Conservation (phyloP, 2,113 vertebrate species). For the Proterorhinus semilunaris region DNA sequence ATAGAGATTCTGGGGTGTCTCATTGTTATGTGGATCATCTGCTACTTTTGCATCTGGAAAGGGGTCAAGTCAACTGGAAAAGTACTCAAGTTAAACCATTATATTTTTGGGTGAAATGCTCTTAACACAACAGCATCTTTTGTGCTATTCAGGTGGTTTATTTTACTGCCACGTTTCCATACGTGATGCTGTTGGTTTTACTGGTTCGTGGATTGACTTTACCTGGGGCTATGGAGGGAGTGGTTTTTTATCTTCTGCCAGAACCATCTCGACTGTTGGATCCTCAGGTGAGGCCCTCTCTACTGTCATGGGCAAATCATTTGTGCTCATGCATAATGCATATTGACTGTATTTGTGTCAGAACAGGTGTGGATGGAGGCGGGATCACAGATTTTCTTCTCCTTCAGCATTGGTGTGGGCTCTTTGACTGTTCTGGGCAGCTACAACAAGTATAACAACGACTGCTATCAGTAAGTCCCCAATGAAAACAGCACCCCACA, state of each 20-base stretch:
- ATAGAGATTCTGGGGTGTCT: constrained; percentile 89
- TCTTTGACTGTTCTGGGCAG: constrained; percentile 62
- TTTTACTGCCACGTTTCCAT: constrained; percentile 79
- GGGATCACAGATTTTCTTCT: constrained; percentile 74
- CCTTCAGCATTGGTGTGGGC: constrained; percentile 70
- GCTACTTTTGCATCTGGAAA: constrained; percentile 97
- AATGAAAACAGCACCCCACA: too few species aligned
- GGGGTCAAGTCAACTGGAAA: constrained; percentile 93
- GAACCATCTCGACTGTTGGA: constrained; percentile 65
- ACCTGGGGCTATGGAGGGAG: constrained; percentile 73
- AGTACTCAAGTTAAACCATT: constrained; percentile 71
- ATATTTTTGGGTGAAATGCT: background rate
- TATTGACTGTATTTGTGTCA: background rate
- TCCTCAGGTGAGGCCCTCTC: constrained; percentile 59
- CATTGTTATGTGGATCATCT: constrained; percentile 84
- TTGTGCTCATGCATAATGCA: background rate
- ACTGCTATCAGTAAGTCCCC: constrained; percentile 73
- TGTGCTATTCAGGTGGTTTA: constrained; percentile 71
- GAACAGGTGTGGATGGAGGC: constrained; percentile 80
- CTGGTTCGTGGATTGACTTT: constrained; percentile 74
- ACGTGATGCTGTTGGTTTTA: constrained; percentile 73
- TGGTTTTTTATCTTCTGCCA: constrained; percentile 74
- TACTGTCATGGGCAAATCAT: background rate
- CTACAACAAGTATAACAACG: constrained; percentile 74
- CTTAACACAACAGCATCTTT: background rate